Evolutionary conservation across 2,113 vertebrate genomes (phyloP).

Genomic region (Oriolus oriolus): DNA sequence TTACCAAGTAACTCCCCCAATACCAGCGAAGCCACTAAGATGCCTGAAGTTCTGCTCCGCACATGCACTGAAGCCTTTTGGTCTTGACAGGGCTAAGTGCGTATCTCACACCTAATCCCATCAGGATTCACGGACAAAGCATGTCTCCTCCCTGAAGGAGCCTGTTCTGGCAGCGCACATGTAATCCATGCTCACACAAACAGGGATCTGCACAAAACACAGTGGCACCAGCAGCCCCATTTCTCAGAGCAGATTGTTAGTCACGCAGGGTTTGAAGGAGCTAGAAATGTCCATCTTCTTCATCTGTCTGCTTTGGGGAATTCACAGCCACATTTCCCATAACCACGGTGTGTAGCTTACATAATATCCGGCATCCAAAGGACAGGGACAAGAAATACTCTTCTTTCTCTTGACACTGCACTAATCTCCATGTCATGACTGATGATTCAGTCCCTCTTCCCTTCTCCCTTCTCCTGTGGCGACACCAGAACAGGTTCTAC

Average conservation of each 20-base stretch:
- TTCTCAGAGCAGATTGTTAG: not conserved
- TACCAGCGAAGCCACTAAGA: not conserved
- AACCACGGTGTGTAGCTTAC: not conserved
- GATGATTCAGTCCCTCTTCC: not conserved
- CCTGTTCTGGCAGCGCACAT: not conserved
- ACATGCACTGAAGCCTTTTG: not conserved
- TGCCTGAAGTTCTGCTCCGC: not conserved
- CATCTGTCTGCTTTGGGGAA: not conserved
- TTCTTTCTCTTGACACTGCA: not conserved
- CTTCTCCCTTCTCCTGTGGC: not conserved
- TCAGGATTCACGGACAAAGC: not conserved
- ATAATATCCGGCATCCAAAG: not conserved
- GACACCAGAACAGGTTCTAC: not conserved
- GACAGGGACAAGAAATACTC: not conserved
- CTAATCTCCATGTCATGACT: not conserved
- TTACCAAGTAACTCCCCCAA: not conserved
- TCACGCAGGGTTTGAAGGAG: not conserved
- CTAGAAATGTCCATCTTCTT: not conserved
- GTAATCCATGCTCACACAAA: not conserved
- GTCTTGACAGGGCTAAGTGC: not conserved
- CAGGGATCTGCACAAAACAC: rapidly evolving
- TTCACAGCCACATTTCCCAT: not conserved
- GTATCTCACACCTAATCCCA: not conserved
- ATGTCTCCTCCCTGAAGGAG: not conserved
- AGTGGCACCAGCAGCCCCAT: not conserved